phyloP scores from a whole-genome alignment of 2,888 invertebrate genomes.

The Actias luna region DNA sequence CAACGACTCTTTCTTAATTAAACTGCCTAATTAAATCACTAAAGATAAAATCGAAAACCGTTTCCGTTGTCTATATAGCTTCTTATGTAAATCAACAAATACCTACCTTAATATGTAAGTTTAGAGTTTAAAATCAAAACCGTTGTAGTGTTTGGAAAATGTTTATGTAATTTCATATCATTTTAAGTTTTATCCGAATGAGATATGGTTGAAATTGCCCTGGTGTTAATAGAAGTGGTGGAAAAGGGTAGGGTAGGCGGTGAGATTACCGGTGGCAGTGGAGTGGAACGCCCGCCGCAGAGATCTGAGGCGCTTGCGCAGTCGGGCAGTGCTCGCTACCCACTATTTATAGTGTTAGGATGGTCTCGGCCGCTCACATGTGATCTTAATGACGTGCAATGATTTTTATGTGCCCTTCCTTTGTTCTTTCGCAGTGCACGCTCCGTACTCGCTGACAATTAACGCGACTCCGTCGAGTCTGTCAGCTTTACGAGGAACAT shows the following conservation, averaged over 20 bases:
- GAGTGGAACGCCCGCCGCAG: constrained; percentile 76
- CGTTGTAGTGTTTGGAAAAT: constrained; percentile 2
- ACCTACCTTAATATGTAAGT: constrained; percentile 7
- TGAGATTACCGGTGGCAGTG: constrained; percentile 63
- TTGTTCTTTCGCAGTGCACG: constrained; percentile 8
- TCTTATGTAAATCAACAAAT: constrained; percentile 32
- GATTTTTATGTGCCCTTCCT: constrained; percentile 20
- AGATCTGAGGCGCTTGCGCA: constrained; percentile 63
- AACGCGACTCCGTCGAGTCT: not conserved
- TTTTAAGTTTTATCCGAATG: not conserved
- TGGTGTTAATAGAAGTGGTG: constrained; percentile 18
- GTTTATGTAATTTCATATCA: constrained; percentile 6
- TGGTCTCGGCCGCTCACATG: constrained; percentile 23
- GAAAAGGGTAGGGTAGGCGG: constrained; percentile 58
- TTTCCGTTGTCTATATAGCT: constrained; percentile 64
- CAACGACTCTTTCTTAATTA: constrained; percentile 56
- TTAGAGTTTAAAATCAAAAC: constrained; percentile 29
- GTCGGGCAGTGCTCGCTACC: constrained; percentile 39
- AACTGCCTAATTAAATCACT: constrained; percentile 67
- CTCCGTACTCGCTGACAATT: not conserved
- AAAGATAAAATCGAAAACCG: constrained; percentile 52
- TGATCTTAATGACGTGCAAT: constrained; percentile 22
- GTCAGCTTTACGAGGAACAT: not conserved
- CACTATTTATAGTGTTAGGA: constrained; percentile 52
- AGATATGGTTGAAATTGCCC: constrained; percentile 18